Base-by-base conservation (phyloP, 2,113 vertebrate species). In the Corydoras maculifer region DNA sequence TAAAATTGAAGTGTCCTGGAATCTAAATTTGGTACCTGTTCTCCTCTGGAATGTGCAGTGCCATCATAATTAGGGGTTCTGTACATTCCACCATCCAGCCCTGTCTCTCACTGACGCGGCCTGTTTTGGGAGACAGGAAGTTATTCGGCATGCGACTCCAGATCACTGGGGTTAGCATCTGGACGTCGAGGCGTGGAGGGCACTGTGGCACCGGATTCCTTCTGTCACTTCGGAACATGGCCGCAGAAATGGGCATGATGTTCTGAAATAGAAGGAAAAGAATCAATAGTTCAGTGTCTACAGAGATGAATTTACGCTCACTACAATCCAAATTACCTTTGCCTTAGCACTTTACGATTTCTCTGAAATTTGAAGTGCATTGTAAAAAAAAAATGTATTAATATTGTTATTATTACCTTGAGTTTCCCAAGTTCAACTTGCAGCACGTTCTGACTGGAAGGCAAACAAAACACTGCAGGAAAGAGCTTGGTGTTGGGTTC, bases 91-190 rank as follows among this genome's bases (percentile, higher is more conserved):
- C 91, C 3, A 84, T 79, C 96, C 96, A 98, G 75, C 96, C 96
- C 0, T 91, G 91, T 2, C 92, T 84, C 68, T 97, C 96, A n/a
- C 87, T 88, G 0, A 89, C 68, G 0, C 94, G 91, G 0, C 80
- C 77, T 0, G 87, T 91, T 3, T 94, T 91, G 43, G 92, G 89
- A 0, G 65, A 68, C 81, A 95, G 83, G 83, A 94, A 93, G 75
- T 91, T 77, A 77, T 93, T 94, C 60, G 95, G 95, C 94, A 98
- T 93, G 0, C 95, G 91, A 82, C 95, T 98, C 96, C 96, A 98
- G 60, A 94, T 92, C 35, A 97, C 91, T 0, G 95, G 96, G 0
- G 87, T 93, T 77, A 98, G 82, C 82, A 91, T 86, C 82, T 98
- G 96, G 70, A 96, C 84, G 71, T 88, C 86, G 55, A 98, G 75